Base-by-base conservation (phyloP, 2,888 invertebrate species). In the Drepanosiphum platanoidis region DNA sequence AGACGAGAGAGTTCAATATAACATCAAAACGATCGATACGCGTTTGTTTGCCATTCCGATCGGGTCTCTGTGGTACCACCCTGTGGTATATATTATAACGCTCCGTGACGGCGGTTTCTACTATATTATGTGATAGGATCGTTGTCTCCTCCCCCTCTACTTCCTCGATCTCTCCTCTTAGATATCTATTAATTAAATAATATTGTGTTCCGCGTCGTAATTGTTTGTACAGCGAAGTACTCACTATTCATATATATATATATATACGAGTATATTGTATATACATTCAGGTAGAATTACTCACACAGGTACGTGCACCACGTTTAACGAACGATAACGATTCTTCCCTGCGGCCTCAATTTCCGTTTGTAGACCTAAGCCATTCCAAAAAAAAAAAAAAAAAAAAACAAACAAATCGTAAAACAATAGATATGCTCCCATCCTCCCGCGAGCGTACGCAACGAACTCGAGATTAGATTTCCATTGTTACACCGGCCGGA, bases 131-230 rank as follows among this genome's bases (percentile, higher is more conserved):
- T 13, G 72, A 52, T 15, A 42, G 42, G 32, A 74, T 32, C 30
- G 46, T 72, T 46, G 52, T 46, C 8, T 46, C 11, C n/a, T 34
- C 13, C 42, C 1, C 42, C 11, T 42, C 42, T 8, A 13, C 42
- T 74, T 32, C 32, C 3, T 7, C 46, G 11, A 46, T 22, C 46
- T 52, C 32, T 74, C 32, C 30, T 5, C 46, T 22, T 46, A 30
- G 46, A 46, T 74, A 5, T 72, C 42, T 11, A 18, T 52, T 52
- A 74, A 74, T 74, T 74, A 46, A 74, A 74, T n/a, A n/a, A n/a
- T 52, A 74, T 74, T n/a, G 74, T 74, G 52, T 46, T 46, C 32
- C 32, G 46, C 30, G 1, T 46, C 18, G 72, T 72, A 46, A 72
- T 46, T 46, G 72, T 46, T 46, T 72, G 52, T 52, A 52, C 52